Base-by-base conservation (phyloP, 2,113 vertebrate species). In the Periophthalmus modestus region DNA sequence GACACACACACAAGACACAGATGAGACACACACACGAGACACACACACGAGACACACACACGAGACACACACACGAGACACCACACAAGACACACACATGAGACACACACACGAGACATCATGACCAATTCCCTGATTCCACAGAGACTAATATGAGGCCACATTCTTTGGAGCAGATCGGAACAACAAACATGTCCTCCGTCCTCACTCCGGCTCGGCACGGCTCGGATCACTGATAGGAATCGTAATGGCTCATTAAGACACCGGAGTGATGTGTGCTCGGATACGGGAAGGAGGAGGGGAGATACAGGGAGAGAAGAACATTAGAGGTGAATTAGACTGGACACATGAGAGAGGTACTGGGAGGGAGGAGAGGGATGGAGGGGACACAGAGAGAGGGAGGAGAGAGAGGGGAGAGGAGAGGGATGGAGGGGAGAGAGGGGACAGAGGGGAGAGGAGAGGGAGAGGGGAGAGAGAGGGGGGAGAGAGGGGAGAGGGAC, bases 241-340 rank as follows among this genome's bases (percentile, higher is more conserved):
- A 89, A 88, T 88, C 75, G 86, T 87, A 91, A 92, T 89, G 90
- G 88, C 89, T 93, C 91, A 92, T 93, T 93, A 92, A 87, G 82
- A 86, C 84, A 72, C 73, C 84, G 86, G 88, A 89, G 88, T 87
- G 87, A 89, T 85, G 75, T 24, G 87, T 48, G 86, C 84, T 85
- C 77, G 89, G 81, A 76, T 84, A 72, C 81, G 82, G 72, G 71
- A 87, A 83, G 85, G 88, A 81, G 78, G 85, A 91, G 78, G n/a
- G 92, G 87, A 82, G 85, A 91, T 88, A 87, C 84, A 73, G 86
- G 88, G 80, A 75, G 78, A 74, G 85, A 81, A 87, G 85, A 81
- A 87, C 90, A 91, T 92, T 92, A 93, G 80, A 75, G 80, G 82
- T 90, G 90, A 91, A 92, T 92, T 93, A 93, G 80, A 85, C 81